Conservation (phyloP, 2,888 invertebrate species). For the Cerastis leucographa region DNA sequence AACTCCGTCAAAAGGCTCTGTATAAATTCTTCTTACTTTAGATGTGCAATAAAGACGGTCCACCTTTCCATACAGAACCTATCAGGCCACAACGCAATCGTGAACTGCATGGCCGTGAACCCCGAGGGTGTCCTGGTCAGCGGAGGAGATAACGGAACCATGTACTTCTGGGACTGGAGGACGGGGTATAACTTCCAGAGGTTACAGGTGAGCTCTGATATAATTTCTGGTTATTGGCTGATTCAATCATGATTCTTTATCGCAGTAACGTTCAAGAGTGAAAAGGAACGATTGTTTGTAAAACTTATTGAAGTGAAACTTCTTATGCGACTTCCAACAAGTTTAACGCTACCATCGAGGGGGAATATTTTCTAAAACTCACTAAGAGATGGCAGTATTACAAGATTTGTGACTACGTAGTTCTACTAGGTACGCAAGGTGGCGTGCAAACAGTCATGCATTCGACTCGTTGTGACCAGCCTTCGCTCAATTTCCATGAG, state of each 20-base stretch:
- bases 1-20: neutral
- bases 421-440: no score
- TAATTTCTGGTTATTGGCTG: neutral
- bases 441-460: no score
- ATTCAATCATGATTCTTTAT: no score
- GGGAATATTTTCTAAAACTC: no score
- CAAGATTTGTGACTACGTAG: no score
- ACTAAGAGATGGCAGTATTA: no score
- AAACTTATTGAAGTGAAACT: no score
- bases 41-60: neutral
- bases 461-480: no score
- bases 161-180: slow-evolving; percentile 99
- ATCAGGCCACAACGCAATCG: slow-evolving; percentile 98
- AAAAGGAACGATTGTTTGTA: neutral
- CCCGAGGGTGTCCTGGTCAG: slow-evolving; percentile 98
- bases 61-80: slow-evolving; percentile 93
- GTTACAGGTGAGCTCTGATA: slow-evolving; percentile 90
- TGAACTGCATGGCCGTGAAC: slow-evolving; percentile 99
- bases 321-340: no score
- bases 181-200: slow-evolving; percentile 99
- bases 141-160: slow-evolving; percentile 99
- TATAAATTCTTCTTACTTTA: neutral
- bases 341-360: no score
- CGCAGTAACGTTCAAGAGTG: no score
- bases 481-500: no score